A percentile compares a stretch with the other conserved stretches of the same genome.
These are phyloP conservation scores for Antitype chi DNA, from an alignment of 2,888 invertebrate genomes.

Conservation along the genomic window DNA sequence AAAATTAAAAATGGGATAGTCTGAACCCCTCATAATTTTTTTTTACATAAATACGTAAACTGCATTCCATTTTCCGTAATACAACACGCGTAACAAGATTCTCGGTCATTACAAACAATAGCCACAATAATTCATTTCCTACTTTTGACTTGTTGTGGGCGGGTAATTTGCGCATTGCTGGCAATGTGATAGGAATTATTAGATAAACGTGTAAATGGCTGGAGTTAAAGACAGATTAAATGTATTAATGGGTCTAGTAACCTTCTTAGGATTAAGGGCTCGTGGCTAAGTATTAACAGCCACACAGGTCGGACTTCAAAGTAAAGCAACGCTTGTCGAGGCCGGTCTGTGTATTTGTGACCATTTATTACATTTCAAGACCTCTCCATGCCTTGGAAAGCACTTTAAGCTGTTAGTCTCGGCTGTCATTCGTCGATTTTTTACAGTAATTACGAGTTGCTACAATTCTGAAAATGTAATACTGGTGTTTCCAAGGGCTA, in stretches of 20 bases:
- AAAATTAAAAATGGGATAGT: too few relatives aligned
- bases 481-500: too few relatives aligned
- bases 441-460: background rate
- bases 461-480: background rate
- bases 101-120: conserved; percentile 34
- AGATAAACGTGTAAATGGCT: background rate
- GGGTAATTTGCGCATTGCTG: background rate
- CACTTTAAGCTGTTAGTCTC: background rate
- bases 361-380: background rate
- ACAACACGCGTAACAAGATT: conserved; percentile 34
- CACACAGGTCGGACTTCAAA: background rate
- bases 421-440: background rate
- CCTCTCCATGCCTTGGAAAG: background rate
- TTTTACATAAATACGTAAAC: background rate
- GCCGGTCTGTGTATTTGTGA: background rate
- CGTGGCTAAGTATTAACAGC: background rate
- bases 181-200: conserved; percentile 20
- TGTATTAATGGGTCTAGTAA: background rate
- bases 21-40: background rate
- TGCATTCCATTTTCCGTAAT: conserved; percentile 10
- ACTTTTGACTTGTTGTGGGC: conserved; percentile 30
- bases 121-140: conserved; percentile 46
- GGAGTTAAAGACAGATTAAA: background rate
- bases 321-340: background rate
- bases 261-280: background rate